Percentiles rank a stretch among this genome's conserved stretches.
Evolutionary conservation across 2,113 vertebrate genomes (phyloP).

Genomic region (Scatophagus argus): DNA sequence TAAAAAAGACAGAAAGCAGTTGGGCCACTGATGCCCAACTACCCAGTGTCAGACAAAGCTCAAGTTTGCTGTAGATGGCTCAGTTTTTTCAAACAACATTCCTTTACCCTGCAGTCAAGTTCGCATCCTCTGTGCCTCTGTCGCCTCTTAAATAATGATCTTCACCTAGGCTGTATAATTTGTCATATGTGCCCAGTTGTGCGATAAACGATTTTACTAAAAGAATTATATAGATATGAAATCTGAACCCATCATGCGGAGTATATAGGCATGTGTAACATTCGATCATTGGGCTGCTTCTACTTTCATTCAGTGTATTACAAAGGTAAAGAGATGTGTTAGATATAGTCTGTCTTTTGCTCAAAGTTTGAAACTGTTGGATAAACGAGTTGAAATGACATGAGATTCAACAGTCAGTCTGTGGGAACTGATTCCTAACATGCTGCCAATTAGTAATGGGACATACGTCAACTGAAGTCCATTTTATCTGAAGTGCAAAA

Average conservation of each 20-base stretch:
- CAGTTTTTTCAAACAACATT: conserved; percentile 4
- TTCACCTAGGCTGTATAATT: background rate
- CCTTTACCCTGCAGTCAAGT: background rate
- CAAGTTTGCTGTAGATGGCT: background rate
- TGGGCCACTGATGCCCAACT: background rate
- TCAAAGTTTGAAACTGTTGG: background rate
- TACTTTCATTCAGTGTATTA: background rate
- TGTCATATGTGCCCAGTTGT: background rate
- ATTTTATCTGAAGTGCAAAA: background rate
- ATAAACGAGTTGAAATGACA: background rate
- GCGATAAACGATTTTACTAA: background rate
- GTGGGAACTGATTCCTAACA: background rate
- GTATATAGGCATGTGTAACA: too few species aligned
- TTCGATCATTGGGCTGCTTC: background rate
- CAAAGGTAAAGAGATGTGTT: background rate
- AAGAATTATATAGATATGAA: background rate
- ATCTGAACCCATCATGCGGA: background rate
- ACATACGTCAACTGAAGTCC: background rate
- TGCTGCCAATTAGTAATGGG: background rate
- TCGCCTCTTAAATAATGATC: background rate
- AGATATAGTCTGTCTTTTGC: background rate
- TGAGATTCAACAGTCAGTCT: background rate
- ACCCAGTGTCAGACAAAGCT: background rate
- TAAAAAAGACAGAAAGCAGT: background rate
- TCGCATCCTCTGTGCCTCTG: background rate